Conservation (phyloP, 2,888 invertebrate genomes). For the Mesorhabditis spiculigera region DNA sequence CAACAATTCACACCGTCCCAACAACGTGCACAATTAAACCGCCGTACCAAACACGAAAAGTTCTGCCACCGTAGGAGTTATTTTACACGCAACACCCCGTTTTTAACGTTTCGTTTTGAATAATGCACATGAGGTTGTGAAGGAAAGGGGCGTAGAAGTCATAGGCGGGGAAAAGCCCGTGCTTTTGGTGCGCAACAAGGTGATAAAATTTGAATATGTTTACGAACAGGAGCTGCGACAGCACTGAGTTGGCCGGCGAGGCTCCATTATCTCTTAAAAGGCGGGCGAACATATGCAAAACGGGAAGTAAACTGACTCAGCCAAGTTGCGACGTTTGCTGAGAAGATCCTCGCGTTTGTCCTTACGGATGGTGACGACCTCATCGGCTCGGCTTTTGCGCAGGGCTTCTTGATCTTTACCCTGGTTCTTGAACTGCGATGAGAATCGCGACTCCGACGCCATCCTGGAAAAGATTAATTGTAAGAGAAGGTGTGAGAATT, state of each 20-base stretch:
- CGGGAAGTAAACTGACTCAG: constrained; percentile 41
- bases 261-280: background rate
- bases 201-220: no score
- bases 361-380: constrained; percentile 75
- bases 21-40: no score
- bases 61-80: no score
- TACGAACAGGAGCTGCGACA: constrained; percentile 11
- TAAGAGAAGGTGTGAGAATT: background rate
- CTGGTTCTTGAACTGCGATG: constrained; percentile 83
- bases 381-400: constrained; percentile 47
- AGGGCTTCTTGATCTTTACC: constrained; percentile 92
- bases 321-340: constrained; percentile 88
- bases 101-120: no score
- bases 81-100: no score
- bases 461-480: background rate
- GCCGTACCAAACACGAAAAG: no score
- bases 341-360: constrained; percentile 95
- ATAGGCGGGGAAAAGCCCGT: constrained; percentile 21
- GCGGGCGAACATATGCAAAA: background rate
- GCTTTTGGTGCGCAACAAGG: constrained; percentile 8
- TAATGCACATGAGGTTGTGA: no score
- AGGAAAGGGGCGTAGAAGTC: no score
- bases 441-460: constrained; percentile 2
- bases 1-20: background rate
- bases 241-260: constrained; percentile 29